Base-by-base conservation (phyloP, 2,888 invertebrate genomes). In the Tuta absoluta region DNA sequence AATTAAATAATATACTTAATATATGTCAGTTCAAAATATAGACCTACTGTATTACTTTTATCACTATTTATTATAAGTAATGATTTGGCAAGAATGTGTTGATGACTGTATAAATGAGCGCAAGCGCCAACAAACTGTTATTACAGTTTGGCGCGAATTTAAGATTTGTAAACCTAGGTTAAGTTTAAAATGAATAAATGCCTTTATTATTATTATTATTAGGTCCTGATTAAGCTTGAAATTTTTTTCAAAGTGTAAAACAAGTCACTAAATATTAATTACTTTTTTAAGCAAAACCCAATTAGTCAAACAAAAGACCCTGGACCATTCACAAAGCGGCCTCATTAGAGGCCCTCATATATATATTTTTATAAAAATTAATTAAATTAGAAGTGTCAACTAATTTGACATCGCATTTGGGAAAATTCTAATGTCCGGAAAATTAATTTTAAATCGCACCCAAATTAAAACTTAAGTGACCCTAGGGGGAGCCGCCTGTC, bases 401-500 rank as follows among this genome's bases (percentile, higher is more conserved):
- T 72, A 72, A 79, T 76, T 77, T 77, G 73, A 76, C 72, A 74
- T 74, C 67, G 71, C 70, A 68, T 68, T 45, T 68, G 64, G 65
- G 65, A 68, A 65, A 82, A 83, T 84, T 79, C 76, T 71, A 82
- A 79, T 82, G 81, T 74, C 71, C 75, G 66, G 73, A 71, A 75
- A 83, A 85, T 85, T 83, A 82, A 83, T 84, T 85, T 80, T 72
- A 74, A 81, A 84, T 81, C 74, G 71, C 68, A 69, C 74, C 69
- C 74, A 73, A 78, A 81, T 81, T 76, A 79, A 78, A 75, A 69
- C 67, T 68, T 59, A 70, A 70, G 68, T 74, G 72, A 69, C 68
- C 72, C 64, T 71, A 63, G 66, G 68, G 68, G 66, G 61, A 60
- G 68, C 24, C 49, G 64, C 21, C 45, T 65, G 41, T 77, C 63